Percentiles rank a stretch among this genome's conserved stretches.
Evolutionary conservation across 1,140 invertebrate genomes (phyloP).

Genomic region (Micrasema longulum): DNA sequence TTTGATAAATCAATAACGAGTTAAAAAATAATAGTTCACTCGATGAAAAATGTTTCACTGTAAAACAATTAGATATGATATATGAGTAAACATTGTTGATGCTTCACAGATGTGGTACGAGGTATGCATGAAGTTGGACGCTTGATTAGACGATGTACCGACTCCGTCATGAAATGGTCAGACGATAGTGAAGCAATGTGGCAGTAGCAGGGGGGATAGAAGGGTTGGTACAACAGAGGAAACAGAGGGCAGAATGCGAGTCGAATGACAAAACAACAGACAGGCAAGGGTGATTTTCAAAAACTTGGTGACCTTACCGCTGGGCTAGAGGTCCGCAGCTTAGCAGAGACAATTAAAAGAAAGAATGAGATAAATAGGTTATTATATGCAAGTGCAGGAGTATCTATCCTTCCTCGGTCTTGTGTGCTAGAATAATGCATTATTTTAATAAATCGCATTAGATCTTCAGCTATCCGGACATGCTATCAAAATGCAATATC

Average conservation of each 20-base stretch:
- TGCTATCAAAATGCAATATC: too few species aligned
- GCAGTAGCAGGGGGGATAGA: constrained; percentile 24
- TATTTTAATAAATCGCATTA: too few species aligned
- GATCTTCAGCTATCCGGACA: too few species aligned
- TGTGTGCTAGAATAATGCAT: too few species aligned
- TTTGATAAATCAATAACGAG: neutral
- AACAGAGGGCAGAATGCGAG: constrained; percentile 44
- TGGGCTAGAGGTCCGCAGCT: constrained; percentile 55
- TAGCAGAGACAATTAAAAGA: constrained; percentile 51
- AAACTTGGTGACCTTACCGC: constrained; percentile 54
- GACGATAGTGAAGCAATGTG: constrained; percentile 13
- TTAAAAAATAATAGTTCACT: neutral
- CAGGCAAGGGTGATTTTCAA: constrained; percentile 49
- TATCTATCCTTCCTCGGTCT: neutral
- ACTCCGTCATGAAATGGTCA: constrained; percentile 45
- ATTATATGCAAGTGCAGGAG: constrained; percentile 32
- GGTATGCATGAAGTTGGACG: constrained; percentile 24
- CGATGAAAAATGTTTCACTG: neutral
- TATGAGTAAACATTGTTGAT: too few species aligned
- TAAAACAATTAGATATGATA: too few species aligned
- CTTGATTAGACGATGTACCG: constrained; percentile 39
- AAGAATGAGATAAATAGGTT: constrained; percentile 48
- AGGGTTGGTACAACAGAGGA: constrained; percentile 38
- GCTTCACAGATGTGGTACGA: neutral
- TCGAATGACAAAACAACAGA: constrained; percentile 48